Conservation (phyloP, 2,888 invertebrate species). For the Scaptomyza cyrtandrae region DNA sequence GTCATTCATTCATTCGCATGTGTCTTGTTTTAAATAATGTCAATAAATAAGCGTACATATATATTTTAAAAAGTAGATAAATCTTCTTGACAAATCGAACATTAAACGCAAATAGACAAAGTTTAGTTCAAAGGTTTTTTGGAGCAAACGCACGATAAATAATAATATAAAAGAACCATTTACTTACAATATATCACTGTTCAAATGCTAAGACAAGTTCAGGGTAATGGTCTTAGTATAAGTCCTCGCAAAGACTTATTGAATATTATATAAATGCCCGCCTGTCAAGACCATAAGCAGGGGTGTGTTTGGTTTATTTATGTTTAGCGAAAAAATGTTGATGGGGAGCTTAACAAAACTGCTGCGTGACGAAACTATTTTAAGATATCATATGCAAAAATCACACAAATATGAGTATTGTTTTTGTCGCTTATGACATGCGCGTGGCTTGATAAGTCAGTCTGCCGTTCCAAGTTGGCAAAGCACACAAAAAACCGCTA, state of each 20-base stretch:
- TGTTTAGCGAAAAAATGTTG: slow-evolving; percentile 3
- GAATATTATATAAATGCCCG: slow-evolving; percentile 22
- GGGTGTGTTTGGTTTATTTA: slow-evolving; percentile 10
- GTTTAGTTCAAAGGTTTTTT: slow-evolving; percentile 3
- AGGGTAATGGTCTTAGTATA: slow-evolving; percentile 3
- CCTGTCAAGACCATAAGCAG: not conserved
- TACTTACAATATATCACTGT: not conserved
- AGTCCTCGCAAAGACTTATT: slow-evolving; percentile 6
- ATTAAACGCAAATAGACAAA: slow-evolving; percentile 1
- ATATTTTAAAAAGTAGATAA: not conserved
- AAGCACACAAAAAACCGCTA: not conserved
- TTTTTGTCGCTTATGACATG: slow-evolving; percentile 17
- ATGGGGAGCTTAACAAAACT: not conserved
- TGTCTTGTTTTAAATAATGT: not conserved
- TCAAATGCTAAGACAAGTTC: not conserved
- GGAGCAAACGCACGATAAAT: not conserved
- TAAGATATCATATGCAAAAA: slow-evolving; percentile 20
- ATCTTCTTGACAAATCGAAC: not conserved
- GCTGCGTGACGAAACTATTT: slow-evolving; percentile 9
- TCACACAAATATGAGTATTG: slow-evolving; percentile 34
- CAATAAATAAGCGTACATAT: not conserved
- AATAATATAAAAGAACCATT: slow-evolving; percentile 4
- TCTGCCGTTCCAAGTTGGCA: not conserved
- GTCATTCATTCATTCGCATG: not conserved
- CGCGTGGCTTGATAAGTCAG: slow-evolving; percentile 47